Conservation (phyloP, 1,140 invertebrate genomes). For the Zaprionus ornatus region DNA sequence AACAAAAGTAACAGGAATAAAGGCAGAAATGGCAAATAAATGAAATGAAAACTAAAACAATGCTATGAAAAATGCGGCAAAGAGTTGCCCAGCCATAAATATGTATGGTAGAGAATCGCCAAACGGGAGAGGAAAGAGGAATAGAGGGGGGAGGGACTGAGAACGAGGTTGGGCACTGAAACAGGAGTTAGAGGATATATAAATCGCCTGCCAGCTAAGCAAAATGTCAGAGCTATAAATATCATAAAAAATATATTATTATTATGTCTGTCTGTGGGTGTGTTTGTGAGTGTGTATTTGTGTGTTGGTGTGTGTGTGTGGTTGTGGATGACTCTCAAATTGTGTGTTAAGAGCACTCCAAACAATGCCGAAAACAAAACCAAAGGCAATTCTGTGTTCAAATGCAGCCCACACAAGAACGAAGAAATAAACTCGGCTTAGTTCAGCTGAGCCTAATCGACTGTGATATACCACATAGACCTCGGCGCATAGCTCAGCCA, state of each 20-base stretch:
- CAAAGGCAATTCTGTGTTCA: neutral
- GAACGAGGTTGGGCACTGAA: neutral
- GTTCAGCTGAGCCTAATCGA: neutral
- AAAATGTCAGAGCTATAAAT: conserved; percentile 74
- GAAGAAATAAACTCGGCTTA: neutral
- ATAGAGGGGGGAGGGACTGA: neutral
- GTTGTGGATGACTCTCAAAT: conserved; percentile 47
- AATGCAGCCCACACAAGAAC: conserved; percentile 25
- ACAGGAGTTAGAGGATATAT: conserved; percentile 53
- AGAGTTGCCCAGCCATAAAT: conserved; percentile 58
- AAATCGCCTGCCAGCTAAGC: conserved; percentile 77
- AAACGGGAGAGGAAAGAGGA: conserved; percentile 1
- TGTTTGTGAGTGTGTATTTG: neutral
- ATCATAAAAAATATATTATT: conserved; percentile 69
- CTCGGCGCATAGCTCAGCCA: neutral
- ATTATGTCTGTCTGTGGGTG: conserved; percentile 10
- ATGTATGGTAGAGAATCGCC: conserved; percentile 49
- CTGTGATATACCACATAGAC: neutral
- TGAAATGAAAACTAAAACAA: conserved; percentile 53
- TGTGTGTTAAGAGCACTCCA: conserved; percentile 72
- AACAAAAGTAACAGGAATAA: neutral
- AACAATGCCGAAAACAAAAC: conserved; percentile 11
- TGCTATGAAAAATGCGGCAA: conserved; percentile 51
- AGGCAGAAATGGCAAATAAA: conserved; percentile 18
- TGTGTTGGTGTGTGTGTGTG: conserved; percentile 13